Evolutionary conservation across 2,888 invertebrate species (phyloP).

Genomic region (Drosophila recens): DNA sequence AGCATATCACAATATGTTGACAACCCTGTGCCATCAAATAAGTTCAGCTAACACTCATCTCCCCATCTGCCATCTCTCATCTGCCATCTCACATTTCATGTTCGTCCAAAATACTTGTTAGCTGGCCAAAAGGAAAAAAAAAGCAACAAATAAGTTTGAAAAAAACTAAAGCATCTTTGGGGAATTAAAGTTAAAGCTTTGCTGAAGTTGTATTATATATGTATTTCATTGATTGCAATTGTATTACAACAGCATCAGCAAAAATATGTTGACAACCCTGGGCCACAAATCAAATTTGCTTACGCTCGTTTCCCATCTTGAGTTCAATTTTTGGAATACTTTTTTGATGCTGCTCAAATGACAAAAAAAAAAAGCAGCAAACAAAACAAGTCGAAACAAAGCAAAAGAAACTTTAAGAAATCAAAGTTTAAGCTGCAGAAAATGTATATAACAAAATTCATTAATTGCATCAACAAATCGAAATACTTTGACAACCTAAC

Average conservation of each 20-base stretch:
- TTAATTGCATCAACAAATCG: constrained; percentile 1
- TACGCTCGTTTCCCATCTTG: background rate
- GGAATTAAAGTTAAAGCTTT: constrained; percentile 4
- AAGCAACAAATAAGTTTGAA: background rate
- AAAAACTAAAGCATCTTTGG: constrained; percentile 1
- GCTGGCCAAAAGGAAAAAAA: background rate
- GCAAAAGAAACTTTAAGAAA: constrained; percentile 1
- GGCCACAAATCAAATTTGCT: constrained; percentile 7
- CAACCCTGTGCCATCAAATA: constrained; percentile 40
- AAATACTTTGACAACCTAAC: background rate
- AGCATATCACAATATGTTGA: constrained; percentile 58
- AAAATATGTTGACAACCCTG: constrained; percentile 11
- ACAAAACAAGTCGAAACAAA: background rate
- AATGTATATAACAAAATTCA: constrained; percentile 1
- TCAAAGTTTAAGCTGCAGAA: constrained; percentile 2
- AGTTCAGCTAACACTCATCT: constrained; percentile 42
- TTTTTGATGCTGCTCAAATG: background rate
- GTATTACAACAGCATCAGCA: constrained; percentile 7
- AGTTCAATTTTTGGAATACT: background rate
- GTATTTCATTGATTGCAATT: constrained; percentile 6
- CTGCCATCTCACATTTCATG: constrained; percentile 2
- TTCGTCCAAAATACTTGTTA: background rate
- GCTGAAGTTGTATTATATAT: background rate
- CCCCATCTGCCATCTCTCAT: constrained; percentile 6
- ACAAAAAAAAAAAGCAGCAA: background rate